Evolutionary conservation across 2,113 vertebrate species (phyloP).

Genomic region (Tinamus guttatus): DNA sequence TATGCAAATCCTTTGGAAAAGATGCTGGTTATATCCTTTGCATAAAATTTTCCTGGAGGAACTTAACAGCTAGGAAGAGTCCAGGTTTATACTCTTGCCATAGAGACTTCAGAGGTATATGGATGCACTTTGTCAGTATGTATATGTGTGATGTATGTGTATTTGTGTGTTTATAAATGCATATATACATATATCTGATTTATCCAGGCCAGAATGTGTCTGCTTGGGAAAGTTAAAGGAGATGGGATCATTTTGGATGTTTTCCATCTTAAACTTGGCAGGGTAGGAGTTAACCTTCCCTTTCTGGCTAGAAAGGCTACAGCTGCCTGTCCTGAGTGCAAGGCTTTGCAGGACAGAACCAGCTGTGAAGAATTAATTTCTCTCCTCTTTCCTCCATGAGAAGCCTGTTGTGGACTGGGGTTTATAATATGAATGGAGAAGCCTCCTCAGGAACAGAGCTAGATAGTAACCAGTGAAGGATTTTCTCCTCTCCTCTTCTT

Average conservation of each 20-base stretch:
- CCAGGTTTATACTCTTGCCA: not conserved
- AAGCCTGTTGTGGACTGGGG: not conserved
- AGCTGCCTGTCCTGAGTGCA: conserved; percentile 51
- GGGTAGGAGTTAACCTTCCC: conserved; percentile 48
- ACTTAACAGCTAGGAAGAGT: not conserved
- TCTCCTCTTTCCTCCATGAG: not conserved
- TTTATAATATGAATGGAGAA: not conserved
- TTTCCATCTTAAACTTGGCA: conserved; percentile 51
- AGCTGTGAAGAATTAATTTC: conserved; percentile 45
- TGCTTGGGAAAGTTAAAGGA: conserved; percentile 10
- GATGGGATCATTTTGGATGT: conserved; percentile 32
- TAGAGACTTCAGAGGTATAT: not conserved
- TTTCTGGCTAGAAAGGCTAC: conserved; percentile 36
- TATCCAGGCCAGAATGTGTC: not conserved
- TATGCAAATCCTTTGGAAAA: conserved; percentile 19
- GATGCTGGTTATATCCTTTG: not conserved
- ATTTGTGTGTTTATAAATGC: not conserved
- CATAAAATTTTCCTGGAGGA: not conserved
- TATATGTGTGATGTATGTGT: not conserved
- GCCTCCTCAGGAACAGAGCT: not conserved
- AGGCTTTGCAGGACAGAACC: conserved; percentile 56
- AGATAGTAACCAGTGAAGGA: not conserved
- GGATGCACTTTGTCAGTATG: not conserved
- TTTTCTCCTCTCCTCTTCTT: not conserved
- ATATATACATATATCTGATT: not conserved